Evolutionary conservation across 2,888 invertebrate genomes (phyloP), one percentile per base, ranked within the genome.

Genomic region (Rotaria socialis): DNA sequence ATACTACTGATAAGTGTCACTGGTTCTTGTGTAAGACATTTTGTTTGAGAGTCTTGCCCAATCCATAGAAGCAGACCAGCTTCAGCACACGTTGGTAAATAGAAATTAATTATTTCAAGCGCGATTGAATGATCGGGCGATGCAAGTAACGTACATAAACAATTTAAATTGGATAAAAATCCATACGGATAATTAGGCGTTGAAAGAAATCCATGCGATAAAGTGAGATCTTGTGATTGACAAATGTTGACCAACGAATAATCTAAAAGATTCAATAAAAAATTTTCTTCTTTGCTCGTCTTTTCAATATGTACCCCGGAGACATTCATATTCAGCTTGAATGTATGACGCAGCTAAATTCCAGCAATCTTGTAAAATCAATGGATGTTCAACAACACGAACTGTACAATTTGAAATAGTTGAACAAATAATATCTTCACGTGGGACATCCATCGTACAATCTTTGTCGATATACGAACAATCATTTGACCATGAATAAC

Each of bases 351-450:
- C 85, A 52, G 85, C 85, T 27, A 86, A 80, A 56, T 85, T 86
- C 85, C 86, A 86, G 52, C 86, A 86, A 47, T 86, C 86, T 75
- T 86, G 86, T 84, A 86, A 27, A 24, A 86, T 86, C 8, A 86
- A 74, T 27, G 86, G 86, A 41, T 75, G 74, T 56, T 86, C 85
- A 27, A 85, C 85, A 27, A 86, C 75, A 14, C 85, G 84, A n/a
- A 86, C 80, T 6, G 86, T 85, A 74, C 86, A 86, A 41, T 85
- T 85, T 41, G 52, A 74, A 3, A 24, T 75, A 24, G 85, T 60
- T 47, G 85, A 58, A 50, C 86, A 86, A 85, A 75, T 55, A 24
- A 85, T n/a, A 75, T 85, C 86, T 35, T 86, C 85, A 22, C 85
- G 74, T 50, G 85, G 85, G 5, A 85, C 85, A 47, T 86, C 85